Evolutionary conservation across 1,140 invertebrate genomes (phyloP).

Genomic region (Anadara kagoshimensis): DNA sequence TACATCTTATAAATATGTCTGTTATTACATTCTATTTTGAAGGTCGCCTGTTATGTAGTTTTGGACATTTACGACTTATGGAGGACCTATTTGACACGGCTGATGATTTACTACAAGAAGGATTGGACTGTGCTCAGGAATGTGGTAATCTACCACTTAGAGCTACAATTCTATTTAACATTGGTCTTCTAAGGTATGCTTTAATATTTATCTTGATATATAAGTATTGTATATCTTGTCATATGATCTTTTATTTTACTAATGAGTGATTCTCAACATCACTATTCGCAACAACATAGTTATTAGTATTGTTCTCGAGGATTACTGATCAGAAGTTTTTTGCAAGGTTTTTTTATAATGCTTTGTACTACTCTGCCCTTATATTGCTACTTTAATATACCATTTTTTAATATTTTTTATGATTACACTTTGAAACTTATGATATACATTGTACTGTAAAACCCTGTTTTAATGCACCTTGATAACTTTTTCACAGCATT

Average conservation of each 20-base stretch:
- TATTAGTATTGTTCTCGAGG: not conserved
- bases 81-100: slow-evolving; percentile 53
- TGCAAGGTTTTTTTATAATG: too few relatives aligned
- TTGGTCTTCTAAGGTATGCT: slow-evolving; percentile 61
- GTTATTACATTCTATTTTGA: not conserved
- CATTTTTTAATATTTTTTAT: too few relatives aligned
- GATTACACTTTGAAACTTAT: too few relatives aligned
- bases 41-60: slow-evolving; percentile 56
- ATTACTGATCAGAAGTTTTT: not conserved
- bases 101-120: slow-evolving; percentile 56
- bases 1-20: not conserved
- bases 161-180: slow-evolving; percentile 55
- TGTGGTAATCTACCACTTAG: slow-evolving; percentile 46
- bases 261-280: not conserved
- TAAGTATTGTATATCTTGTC: too few relatives aligned
- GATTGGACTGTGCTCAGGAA: slow-evolving; percentile 51
- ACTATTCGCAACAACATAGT: not conserved
- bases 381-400: too few relatives aligned
- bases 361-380: too few relatives aligned
- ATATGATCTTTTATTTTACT: too few relatives aligned
- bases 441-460: too few relatives aligned
- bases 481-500: too few relatives aligned
- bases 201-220: not conserved
- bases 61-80: slow-evolving; percentile 51
- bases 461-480: too few relatives aligned